phyloP scores from a whole-genome alignment of 2,888 invertebrate species.

The Trileptium ribeirensis region DNA sequence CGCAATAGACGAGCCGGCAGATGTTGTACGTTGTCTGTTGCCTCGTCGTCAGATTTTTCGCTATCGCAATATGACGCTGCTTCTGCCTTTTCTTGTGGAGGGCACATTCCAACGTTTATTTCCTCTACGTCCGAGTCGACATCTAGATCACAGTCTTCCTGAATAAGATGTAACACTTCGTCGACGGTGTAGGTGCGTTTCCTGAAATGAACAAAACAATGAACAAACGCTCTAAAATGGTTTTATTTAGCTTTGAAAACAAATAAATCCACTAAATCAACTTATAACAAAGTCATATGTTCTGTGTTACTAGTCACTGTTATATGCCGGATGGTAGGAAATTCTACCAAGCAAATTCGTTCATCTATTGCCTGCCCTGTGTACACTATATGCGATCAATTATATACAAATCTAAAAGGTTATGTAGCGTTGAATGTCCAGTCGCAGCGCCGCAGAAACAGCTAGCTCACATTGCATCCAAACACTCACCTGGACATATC shows the following conservation, averaged over 20 bases:
- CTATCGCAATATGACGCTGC: neutral
- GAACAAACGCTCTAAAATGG: no score
- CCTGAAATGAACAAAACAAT: no score
- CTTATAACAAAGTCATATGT: no score
- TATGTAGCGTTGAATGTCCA: no score
- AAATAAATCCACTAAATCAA: no score
- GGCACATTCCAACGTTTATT: neutral
- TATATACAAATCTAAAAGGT: no score
- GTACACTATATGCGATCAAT: no score
- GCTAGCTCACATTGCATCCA: no score
- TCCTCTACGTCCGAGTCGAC: neutral
- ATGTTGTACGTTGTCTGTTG: neutral
- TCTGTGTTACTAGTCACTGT: neutral
- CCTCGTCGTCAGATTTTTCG: neutral
- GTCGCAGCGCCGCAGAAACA: no score
- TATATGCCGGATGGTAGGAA: neutral
- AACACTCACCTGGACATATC: no score
- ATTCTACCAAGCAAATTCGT: neutral
- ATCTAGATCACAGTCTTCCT: neutral
- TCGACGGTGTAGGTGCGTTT: neutral
- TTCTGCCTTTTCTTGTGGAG: neutral
- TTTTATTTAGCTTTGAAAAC: no score
- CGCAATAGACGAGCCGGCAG: neutral
- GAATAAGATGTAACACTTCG: neutral
- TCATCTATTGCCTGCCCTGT: no score